Evolutionary conservation across 2,113 vertebrate genomes (phyloP).

Genomic region (Epinephelus lanceolatus): DNA sequence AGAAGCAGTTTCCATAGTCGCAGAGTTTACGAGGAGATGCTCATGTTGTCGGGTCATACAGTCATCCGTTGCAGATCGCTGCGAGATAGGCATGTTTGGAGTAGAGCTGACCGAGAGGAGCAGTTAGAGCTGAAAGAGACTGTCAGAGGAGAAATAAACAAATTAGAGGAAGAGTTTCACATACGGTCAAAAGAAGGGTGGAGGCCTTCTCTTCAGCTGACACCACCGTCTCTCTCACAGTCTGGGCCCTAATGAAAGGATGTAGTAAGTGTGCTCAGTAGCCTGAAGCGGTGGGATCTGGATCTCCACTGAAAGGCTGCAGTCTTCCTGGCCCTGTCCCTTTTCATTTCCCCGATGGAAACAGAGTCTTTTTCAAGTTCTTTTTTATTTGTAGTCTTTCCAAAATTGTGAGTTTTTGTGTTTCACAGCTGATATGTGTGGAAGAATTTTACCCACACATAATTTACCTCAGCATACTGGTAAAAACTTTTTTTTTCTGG

Average conservation of each 20-base stretch:
- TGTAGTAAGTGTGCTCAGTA: slow-evolving; percentile 43
- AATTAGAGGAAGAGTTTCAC: slow-evolving; percentile 5
- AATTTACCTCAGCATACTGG: background rate
- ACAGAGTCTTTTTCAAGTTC: slow-evolving; percentile 30
- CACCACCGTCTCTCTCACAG: background rate
- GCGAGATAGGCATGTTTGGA: slow-evolving; percentile 6
- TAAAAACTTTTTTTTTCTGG: slow-evolving; percentile 3
- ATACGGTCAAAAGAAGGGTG: slow-evolving; percentile 49
- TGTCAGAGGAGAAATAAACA: slow-evolving; percentile 34
- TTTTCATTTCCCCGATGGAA: slow-evolving; percentile 44
- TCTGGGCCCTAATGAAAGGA: slow-evolving; percentile 39
- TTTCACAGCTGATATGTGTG: slow-evolving; percentile 5
- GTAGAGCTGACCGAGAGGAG: slow-evolving; percentile 12
- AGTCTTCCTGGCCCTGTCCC: slow-evolving; percentile 38
- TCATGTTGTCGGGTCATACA: slow-evolving; percentile 31
- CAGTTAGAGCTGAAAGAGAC: slow-evolving; percentile 6
- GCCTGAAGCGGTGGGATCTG: slow-evolving; percentile 31
- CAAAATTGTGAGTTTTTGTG: slow-evolving; percentile 3
- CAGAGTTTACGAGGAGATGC: background rate
- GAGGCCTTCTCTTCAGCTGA: slow-evolving; percentile 29
- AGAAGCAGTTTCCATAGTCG: slow-evolving; percentile 16
- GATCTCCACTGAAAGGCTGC: slow-evolving; percentile 18
- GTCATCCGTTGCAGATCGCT: slow-evolving; percentile 25
- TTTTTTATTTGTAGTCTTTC: slow-evolving; percentile 20
- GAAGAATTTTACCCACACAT: slow-evolving; percentile 3